These are phyloP conservation scores for Sprattus sprattus DNA, from an alignment of 2,113 vertebrate genomes.

Conservation along the genomic window DNA sequence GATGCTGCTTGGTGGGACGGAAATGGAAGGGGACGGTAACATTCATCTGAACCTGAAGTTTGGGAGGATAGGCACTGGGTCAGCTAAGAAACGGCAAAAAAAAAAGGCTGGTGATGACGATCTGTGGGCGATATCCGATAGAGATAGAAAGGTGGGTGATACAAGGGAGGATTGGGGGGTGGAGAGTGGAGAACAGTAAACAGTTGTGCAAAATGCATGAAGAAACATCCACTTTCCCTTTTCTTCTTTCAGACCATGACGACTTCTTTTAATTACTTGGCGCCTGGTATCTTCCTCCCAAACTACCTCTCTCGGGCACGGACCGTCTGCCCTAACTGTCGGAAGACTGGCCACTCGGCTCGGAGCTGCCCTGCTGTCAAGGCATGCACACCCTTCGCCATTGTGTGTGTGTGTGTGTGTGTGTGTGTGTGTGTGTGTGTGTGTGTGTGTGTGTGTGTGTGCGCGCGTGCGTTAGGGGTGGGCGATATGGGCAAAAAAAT, in stretches of 20 bases:
- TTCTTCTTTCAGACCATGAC: neutral
- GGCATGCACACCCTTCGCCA: constrained; percentile 40
- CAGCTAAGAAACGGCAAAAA: neutral
- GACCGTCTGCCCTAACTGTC: constrained; percentile 41
- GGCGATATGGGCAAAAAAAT: too few relatives aligned
- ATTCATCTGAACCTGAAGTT: constrained; percentile 60
- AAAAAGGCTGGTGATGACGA: neutral
- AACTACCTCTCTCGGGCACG: neutral
- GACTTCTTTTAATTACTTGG: neutral
- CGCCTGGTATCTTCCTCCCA: neutral
- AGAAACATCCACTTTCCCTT: neutral
- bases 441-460: too few relatives aligned
- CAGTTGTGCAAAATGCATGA: neutral
- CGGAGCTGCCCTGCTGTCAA: constrained; percentile 55
- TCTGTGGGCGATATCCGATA: neutral
- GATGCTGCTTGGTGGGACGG: constrained; percentile 63
- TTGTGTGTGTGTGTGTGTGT: neutral
- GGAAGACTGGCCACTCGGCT: constrained; percentile 53
- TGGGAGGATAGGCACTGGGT: neutral
- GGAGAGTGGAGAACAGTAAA: neutral
- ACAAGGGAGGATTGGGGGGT: too few relatives aligned
- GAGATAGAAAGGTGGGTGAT: neutral
- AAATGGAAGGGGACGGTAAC: constrained; percentile 52
- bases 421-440: too few relatives aligned
- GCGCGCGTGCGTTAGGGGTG: too few relatives aligned